Evolutionary conservation across 1,140 invertebrate species (phyloP).

Genomic region (Trachymyrmex cornetzi): DNA sequence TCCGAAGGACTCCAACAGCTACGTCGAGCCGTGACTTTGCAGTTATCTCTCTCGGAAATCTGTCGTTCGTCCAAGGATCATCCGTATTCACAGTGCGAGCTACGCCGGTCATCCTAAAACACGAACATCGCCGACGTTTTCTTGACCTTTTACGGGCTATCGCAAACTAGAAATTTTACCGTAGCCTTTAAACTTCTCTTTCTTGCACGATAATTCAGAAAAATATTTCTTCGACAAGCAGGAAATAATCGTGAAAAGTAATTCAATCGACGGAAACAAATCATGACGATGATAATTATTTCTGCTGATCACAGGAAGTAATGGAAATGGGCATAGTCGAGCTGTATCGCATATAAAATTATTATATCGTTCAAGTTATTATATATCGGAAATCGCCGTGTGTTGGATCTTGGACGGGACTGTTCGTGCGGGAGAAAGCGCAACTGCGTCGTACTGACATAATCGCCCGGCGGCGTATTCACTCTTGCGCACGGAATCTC

Average conservation of each 20-base stretch:
- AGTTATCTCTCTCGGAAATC: conserved; percentile 70
- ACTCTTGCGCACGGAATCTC: conserved; percentile 13
- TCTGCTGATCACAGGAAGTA: conserved; percentile 21
- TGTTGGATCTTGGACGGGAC: not conserved
- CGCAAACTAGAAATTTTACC: conserved; percentile 54
- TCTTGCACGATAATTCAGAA: not conserved
- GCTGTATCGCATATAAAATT: conserved; percentile 12
- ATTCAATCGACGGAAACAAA: conserved; percentile 21
- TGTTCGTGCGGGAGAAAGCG: conserved; percentile 51
- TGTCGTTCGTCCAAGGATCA: conserved; percentile 63
- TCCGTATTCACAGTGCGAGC: conserved; percentile 62
- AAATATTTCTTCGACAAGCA: not conserved
- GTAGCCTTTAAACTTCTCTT: not conserved
- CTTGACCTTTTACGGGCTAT: conserved; percentile 38
- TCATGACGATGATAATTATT: conserved; percentile 6
- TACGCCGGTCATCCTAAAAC: conserved; percentile 45
- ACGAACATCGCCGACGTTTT: conserved; percentile 36
- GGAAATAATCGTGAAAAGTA: not conserved
- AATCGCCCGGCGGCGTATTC: conserved; percentile 35
- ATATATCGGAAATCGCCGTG: conserved; percentile 31
- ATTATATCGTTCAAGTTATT: conserved; percentile 46
- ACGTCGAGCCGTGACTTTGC: conserved; percentile 51
- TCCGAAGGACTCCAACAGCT: conserved; percentile 37
- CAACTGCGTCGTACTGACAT: conserved; percentile 55
- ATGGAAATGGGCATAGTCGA: not conserved